These are phyloP conservation scores for Agelaius phoeniceus DNA, from an alignment of 2,113 vertebrate genomes.

Conservation along the genomic window DNA sequence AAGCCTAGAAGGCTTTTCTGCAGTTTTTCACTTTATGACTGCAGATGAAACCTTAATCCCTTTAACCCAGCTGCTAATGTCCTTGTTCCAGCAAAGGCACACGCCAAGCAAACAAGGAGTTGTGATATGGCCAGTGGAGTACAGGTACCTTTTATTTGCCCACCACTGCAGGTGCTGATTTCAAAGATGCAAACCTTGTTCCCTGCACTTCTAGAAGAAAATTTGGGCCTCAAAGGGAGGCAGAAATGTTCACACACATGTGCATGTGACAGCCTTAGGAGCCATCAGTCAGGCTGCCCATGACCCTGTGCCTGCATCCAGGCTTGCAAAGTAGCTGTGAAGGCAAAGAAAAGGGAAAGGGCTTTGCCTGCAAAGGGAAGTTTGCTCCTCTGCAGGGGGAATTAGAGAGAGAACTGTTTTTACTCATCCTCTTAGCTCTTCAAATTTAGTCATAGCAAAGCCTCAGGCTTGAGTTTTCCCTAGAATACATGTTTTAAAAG, in stretches of 20 bases:
- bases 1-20: background rate
- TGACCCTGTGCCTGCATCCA: background rate
- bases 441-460: background rate
- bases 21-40: background rate
- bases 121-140: background rate
- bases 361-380: background rate
- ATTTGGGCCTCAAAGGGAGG: background rate
- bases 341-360: too few species aligned
- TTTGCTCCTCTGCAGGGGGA: fast-evolving
- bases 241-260: fast-evolving
- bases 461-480: background rate
- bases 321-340: background rate
- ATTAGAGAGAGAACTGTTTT: background rate
- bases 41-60: background rate
- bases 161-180: background rate
- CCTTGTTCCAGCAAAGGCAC: background rate
- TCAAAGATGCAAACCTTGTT: background rate
- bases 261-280: background rate
- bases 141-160: background rate
- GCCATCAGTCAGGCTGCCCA: background rate
- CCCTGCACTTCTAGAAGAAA: background rate
- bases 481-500: background rate
- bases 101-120: background rate
- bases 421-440: background rate
- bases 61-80: background rate